Conservation (phyloP, 2,888 invertebrate species). For the Heteromurus nitidus region DNA sequence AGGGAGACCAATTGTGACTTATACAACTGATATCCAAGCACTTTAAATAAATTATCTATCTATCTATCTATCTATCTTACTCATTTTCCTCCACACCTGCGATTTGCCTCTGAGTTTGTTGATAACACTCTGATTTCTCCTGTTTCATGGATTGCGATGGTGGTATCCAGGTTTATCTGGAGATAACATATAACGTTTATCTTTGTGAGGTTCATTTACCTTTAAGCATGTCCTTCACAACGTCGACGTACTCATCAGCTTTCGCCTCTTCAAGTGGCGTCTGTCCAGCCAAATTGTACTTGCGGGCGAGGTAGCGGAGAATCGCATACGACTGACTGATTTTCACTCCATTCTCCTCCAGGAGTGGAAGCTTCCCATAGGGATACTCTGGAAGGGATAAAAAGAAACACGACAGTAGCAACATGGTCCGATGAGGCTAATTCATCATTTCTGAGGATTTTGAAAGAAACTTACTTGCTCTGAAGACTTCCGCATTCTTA, state of each 20-base stretch:
- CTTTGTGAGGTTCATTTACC: no score
- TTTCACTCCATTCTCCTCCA: conserved; percentile 59
- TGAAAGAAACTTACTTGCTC: conserved; percentile 16
- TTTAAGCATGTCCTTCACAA: conserved; percentile 75
- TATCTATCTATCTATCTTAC: no score
- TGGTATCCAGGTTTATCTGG: no score
- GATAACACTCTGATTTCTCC: no score
- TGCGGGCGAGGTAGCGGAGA: conserved; percentile 72
- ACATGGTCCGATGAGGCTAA: neutral
- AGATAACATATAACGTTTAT: no score
- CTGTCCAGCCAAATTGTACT: conserved; percentile 63
- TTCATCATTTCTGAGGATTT: no score
- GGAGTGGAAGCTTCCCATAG: conserved; percentile 72
- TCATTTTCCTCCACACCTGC: no score
- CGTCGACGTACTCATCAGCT: conserved; percentile 69
- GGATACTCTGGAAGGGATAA: conserved; percentile 67
- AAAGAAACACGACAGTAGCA: neutral
- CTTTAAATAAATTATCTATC: no score
- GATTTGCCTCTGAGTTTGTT: no score
- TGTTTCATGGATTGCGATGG: no score
- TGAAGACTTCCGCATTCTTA: conserved; percentile 22
- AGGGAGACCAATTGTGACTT: no score
- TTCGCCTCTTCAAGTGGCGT: conserved; percentile 63
- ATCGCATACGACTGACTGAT: conserved; percentile 73
- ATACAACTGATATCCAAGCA: no score